These are phyloP conservation scores for Brachionus rotundiformis DNA, from an alignment of 1,140 invertebrate genomes.

Conservation along the genomic window DNA sequence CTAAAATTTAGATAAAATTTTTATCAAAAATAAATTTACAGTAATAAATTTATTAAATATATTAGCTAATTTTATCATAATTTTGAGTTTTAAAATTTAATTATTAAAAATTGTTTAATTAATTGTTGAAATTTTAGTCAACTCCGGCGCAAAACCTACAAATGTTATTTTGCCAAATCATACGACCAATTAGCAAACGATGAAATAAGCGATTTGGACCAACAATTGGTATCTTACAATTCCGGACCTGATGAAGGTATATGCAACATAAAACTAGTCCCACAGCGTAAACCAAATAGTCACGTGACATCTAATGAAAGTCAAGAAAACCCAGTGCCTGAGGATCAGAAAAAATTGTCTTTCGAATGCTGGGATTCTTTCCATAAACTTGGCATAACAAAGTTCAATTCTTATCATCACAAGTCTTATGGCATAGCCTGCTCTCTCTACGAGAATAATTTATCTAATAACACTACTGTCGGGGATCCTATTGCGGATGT, in stretches of 20 bases:
- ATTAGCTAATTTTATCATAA: too few species aligned
- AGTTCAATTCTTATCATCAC: constrained; percentile 38
- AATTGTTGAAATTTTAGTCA: constrained; percentile 16
- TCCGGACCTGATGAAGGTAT: constrained; percentile 47
- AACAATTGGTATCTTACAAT: constrained; percentile 19
- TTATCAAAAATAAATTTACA: too few species aligned
- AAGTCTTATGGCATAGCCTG: constrained; percentile 37
- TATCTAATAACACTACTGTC: constrained; percentile 54
- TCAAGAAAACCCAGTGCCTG: neutral
- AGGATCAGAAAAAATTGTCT: neutral
- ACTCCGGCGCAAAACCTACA: constrained; percentile 19
- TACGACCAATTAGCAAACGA: constrained; percentile 36
- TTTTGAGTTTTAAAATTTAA: too few species aligned
- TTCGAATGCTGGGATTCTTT: constrained; percentile 34
- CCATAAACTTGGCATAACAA: constrained; percentile 14
- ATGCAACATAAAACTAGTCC: neutral
- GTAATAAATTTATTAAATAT: too few species aligned
- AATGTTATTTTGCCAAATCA: constrained; percentile 48
- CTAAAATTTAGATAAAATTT: too few species aligned
- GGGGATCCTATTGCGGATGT: constrained; percentile 87
- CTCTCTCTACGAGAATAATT: constrained; percentile 44
- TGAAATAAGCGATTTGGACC: constrained; percentile 29
- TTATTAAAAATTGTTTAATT: too few species aligned
- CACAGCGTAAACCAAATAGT: constrained; percentile 16
- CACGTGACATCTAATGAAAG: neutral